phyloP scores from a whole-genome alignment of 2,888 invertebrate genomes.

The Papilio gigon region DNA sequence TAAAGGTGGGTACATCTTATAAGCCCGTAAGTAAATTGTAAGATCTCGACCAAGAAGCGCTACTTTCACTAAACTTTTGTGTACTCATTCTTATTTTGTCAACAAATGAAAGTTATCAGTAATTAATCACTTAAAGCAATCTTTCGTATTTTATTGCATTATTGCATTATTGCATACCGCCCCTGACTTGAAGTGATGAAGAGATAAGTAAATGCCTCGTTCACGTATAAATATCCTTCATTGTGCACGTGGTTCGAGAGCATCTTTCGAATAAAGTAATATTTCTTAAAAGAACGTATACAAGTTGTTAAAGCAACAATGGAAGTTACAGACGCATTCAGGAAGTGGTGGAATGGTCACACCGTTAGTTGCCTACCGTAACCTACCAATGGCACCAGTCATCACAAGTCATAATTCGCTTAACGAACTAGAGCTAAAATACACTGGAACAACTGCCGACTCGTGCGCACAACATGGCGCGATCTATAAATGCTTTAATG shows the following conservation, averaged over 20 bases:
- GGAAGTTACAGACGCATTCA: constrained; percentile 73
- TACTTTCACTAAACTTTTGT: background rate
- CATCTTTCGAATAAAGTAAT: constrained; percentile 42
- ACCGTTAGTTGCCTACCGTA: constrained; percentile 72
- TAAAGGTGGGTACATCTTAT: background rate
- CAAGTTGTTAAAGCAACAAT: constrained; percentile 67
- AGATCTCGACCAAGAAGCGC: background rate
- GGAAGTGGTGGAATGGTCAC: constrained; percentile 67
- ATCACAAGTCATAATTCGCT: constrained; percentile 81
- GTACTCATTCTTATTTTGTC: background rate
- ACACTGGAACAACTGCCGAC: constrained; percentile 43
- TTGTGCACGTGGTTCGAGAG: background rate
- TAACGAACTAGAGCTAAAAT: constrained; percentile 53
- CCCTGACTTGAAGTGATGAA: constrained; percentile 12
- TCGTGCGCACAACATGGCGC: constrained; percentile 25
- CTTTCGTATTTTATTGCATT: constrained; percentile 17
- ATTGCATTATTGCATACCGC: constrained; percentile 35
- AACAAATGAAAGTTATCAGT: background rate
- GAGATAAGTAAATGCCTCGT: constrained; percentile 19
- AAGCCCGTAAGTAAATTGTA: background rate
- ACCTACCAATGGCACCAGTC: constrained; percentile 82
- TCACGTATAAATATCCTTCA: background rate
- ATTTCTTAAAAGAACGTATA: constrained; percentile 45
- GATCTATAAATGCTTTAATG: constrained; percentile 18
- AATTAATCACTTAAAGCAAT: background rate